Evolutionary conservation across 1,140 invertebrate species (phyloP), one percentile per base, ranked within the genome.

Genomic region (Wiebesia pumilae): DNA sequence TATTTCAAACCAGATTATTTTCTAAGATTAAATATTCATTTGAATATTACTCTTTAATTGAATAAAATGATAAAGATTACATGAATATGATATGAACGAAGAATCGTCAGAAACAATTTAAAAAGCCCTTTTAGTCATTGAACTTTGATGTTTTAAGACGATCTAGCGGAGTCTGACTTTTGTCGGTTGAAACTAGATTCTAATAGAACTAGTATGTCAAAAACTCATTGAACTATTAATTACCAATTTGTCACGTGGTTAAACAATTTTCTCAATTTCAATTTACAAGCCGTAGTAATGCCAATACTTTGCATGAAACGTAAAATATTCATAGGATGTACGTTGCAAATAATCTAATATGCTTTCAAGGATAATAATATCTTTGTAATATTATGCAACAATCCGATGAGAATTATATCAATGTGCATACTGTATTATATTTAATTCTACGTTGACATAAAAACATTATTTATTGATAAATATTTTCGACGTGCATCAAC

Each of bases 141-240:
- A 4, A 62, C 3, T 14, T 27, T 62, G 58, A 62, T 62, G 24
- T 62, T 27, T 27, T 27, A 27, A 62, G 27, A 62, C 27, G 58
- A 62, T 3, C 27, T 1, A 27, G 24, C 24, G 2, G 10, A 62
- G 10, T 62, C 24, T 4, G 24, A 62, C 58, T 62, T 27, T 3
- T 27, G 27, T 27, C 43, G 47, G 40, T 47, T 82, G 30, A 51
- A 82, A 71, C 65, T 71, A 33, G 30, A 65, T 51, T 82, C 30
- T 67, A 81, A 67, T 47, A 24, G 30, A n/a, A 47, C 38, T n/a
- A 47, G 40, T 71, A 27, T 71, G n/a, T 82, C 81, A 47, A n/a
- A 43, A 47, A 71, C 71, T 12, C n/a, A 71, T 71, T 71, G 65
- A 82, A 82, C 81, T 38, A 71, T 71, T 71, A 47, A 24, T 9